Conservation (phyloP, 2,888 invertebrate genomes). For the Ceramica pisi region DNA sequence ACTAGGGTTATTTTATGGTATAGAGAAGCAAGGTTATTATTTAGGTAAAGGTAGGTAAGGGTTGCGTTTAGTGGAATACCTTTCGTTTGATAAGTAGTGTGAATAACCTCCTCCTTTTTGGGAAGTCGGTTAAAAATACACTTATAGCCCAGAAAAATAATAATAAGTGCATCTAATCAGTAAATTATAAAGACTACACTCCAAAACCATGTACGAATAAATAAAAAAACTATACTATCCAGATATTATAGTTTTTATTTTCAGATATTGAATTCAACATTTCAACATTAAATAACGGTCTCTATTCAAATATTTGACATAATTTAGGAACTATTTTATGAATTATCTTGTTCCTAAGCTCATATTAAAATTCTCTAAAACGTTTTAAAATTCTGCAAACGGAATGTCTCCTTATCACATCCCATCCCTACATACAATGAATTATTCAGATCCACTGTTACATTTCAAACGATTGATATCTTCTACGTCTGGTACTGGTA, state of each 20-base stretch:
- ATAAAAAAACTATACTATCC: too few relatives aligned
- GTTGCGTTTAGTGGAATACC: background rate
- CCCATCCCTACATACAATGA: constrained; percentile 39
- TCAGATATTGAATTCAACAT: background rate
- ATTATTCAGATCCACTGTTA: constrained; percentile 43
- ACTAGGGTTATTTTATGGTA: constrained; percentile 1
- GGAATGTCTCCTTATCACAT: constrained; percentile 22
- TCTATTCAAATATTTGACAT: background rate
- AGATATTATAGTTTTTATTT: too few relatives aligned
- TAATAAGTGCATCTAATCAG: background rate
- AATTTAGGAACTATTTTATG: background rate
- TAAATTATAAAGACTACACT: background rate
- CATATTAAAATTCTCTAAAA: background rate
- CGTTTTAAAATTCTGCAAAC: background rate
- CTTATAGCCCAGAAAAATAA: background rate
- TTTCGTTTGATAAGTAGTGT: background rate
- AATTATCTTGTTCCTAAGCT: background rate
- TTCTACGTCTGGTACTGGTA: background rate
- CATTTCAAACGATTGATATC: constrained; percentile 15
- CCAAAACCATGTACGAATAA: background rate
- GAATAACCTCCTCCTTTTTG: too few relatives aligned
- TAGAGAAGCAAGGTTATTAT: background rate
- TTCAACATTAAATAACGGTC: background rate
- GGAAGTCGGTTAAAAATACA: too few relatives aligned
- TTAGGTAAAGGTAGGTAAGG: background rate